phyloP scores from a whole-genome alignment of 1,140 invertebrate species.

The Adoxophyes honmai region DNA sequence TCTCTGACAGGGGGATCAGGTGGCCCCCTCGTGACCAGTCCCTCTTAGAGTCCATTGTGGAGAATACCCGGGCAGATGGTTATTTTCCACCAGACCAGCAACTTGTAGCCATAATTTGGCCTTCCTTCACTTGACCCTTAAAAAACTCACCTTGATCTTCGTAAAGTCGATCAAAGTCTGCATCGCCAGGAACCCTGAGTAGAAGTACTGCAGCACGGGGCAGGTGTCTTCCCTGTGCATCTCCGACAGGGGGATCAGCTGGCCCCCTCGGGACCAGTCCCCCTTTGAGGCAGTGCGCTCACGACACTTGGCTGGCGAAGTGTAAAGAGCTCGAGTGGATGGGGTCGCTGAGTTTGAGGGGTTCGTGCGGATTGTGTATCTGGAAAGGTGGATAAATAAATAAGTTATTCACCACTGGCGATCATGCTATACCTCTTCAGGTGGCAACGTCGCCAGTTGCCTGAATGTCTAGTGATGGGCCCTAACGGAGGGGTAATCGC shows the following conservation, averaged over 20 bases:
- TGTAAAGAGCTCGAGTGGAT: slow-evolving; percentile 79
- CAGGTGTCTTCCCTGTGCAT: slow-evolving; percentile 77
- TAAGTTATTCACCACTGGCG: too few species aligned
- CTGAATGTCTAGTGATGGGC: too few species aligned
- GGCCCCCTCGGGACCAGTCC: slow-evolving; percentile 78
- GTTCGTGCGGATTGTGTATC: slow-evolving; percentile 85
- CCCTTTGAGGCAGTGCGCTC: slow-evolving; percentile 69
- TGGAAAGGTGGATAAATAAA: slow-evolving; percentile 56
- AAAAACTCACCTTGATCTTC: slow-evolving; percentile 79
- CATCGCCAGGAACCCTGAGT: slow-evolving; percentile 84
- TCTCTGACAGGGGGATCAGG: slow-evolving; percentile 83
- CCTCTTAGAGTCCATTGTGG: slow-evolving; percentile 39
- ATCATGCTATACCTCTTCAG: too few species aligned
- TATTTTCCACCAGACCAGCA: too few species aligned
- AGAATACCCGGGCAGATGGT: too few species aligned
- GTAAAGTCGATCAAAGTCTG: slow-evolving; percentile 85
- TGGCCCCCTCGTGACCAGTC: slow-evolving; percentile 78
- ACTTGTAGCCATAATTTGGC: too few species aligned
- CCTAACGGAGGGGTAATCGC: too few species aligned
- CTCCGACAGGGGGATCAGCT: slow-evolving; percentile 82
- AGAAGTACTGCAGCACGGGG: slow-evolving; percentile 86
- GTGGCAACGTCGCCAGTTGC: too few species aligned
- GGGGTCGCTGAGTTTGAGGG: slow-evolving; percentile 81
- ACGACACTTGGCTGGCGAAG: slow-evolving; percentile 83
- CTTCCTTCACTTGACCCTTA: too few species aligned